Conservation (phyloP, 2,797 vertebrate genomes). For the Pseudomugil gertrudae region DNA sequence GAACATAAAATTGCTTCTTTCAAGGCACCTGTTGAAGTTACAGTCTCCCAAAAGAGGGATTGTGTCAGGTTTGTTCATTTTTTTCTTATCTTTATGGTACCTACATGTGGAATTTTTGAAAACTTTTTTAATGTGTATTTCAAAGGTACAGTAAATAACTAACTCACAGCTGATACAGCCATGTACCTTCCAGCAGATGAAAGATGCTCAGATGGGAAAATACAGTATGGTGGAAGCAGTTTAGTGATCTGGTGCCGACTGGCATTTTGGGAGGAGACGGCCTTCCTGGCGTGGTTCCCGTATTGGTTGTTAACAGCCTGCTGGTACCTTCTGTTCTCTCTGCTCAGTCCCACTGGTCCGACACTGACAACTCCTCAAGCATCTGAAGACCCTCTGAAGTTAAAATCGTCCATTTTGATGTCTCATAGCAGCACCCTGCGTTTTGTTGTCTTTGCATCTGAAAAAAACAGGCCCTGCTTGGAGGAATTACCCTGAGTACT, state of each 20-base stretch:
- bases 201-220: conserved; percentile 65
- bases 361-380: conserved; percentile 76
- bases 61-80: conserved; percentile 11
- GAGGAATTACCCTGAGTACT: conserved; percentile 75
- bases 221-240: conserved; percentile 52
- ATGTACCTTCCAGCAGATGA: conserved; percentile 57
- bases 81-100: conserved; percentile 19
- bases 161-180: conserved; percentile 41
- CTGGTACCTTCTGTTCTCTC: conserved; percentile 81
- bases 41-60: conserved; percentile 11
- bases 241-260: conserved; percentile 71
- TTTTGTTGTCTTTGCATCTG: conserved; percentile 81
- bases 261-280: conserved; percentile 75
- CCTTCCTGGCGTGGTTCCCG: conserved; percentile 71
- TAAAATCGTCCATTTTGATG: conserved; percentile 78
- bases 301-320: conserved; percentile 79
- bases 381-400: conserved; percentile 84
- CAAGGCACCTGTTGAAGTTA: conserved; percentile 72
- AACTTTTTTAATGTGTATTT: background rate
- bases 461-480: conserved; percentile 69
- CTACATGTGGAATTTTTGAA: conserved; percentile 15
- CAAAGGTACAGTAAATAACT: conserved; percentile 23
- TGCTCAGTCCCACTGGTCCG: conserved; percentile 69
- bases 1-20: conserved; percentile 44
- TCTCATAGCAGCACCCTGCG: conserved; percentile 67